Base-by-base conservation (phyloP, 2,888 invertebrate species). In the Stenchaetothrips biformis region DNA sequence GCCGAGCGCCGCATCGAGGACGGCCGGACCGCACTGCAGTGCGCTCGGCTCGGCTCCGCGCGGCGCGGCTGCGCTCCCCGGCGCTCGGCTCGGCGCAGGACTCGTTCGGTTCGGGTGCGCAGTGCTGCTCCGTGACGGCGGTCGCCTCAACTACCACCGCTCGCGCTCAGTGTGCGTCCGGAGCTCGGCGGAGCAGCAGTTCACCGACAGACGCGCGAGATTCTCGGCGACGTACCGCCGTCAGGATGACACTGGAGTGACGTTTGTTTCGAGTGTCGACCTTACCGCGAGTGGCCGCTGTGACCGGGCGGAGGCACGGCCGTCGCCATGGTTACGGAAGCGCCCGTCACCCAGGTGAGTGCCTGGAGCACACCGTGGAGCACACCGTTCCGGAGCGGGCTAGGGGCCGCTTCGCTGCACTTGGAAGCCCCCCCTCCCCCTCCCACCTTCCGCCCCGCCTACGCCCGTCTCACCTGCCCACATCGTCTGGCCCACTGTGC, bases 381-480 rank as follows among this genome's bases (percentile, higher is more conserved):
- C 81, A 4, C 37, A 37, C 37, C 37, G 37, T 37, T 37, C 37
- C n/a, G n/a, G n/a, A 81, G 82, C 82, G 84, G 83, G 84, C 81
- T 82, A 82, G 81, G 81, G 83, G 84, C 84, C 84, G 85, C 83
- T 81, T 83, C 84, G 82, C 74, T 82, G 81, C 81, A n/a, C 80
- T 79, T 78, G 37, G 37, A 2, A 37, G 81, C 80, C 81, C 82
- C 82, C 79, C 81, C 82, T 79, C 81, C 67, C 77, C 67, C 21
- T 25, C 67, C 21, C 67, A 21, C 67, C 53, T 13, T 18, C 78
- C 81, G 7, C 21, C 78, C 53, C 78, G 47, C 47, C 80, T 59
- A 79, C 62, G 81, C n/a, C 79, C 27, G 77, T 80, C 79, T 79
- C 81, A 80, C 48, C 79, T 80, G 79, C 78, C 80, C 78, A 78